Percentiles rank a stretch among this genome's conserved stretches.
phyloP scores from a whole-genome alignment of 2,113 vertebrate species.

The Syngnathoides biaculeatus region DNA sequence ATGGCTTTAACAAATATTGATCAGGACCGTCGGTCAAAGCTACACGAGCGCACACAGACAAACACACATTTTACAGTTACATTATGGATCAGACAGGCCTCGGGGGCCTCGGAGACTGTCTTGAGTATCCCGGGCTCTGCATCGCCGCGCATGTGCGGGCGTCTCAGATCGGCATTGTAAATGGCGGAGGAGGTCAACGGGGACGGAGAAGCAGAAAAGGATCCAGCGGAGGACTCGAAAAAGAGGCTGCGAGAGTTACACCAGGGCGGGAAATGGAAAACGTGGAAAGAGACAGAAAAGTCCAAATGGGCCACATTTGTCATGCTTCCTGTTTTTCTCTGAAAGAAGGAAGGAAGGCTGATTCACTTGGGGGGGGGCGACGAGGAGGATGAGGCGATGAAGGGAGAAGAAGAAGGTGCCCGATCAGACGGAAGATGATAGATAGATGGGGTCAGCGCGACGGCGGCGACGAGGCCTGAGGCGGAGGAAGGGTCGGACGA shows the following conservation, averaged over 20 bases:
- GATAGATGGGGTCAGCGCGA: constrained; percentile 50
- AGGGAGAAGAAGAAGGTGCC: constrained; percentile 9
- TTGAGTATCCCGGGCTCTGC: constrained; percentile 36
- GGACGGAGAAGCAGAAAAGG: background rate
- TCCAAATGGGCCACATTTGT: constrained; percentile 38
- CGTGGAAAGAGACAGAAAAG: constrained; percentile 3
- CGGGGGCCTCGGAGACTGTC: constrained; percentile 27
- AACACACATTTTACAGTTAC: constrained; percentile 28
- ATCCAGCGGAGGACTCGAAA: background rate
- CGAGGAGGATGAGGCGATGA: constrained; percentile 3
- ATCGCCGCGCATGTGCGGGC: constrained; percentile 2
- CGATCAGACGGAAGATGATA: constrained; percentile 52
- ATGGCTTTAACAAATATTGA: constrained; percentile 62
- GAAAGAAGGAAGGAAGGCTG: constrained; percentile 4
- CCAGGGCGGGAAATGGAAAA: background rate
- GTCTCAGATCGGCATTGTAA: constrained; percentile 18
- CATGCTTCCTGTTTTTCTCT: constrained; percentile 30
- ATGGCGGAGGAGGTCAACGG: background rate
- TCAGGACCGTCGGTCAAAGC: constrained; percentile 55
- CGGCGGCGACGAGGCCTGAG: constrained; percentile 8
- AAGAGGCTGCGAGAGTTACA: background rate
- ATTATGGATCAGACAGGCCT: constrained; percentile 60
- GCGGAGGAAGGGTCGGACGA: constrained; percentile 32
- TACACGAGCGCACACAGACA: constrained; percentile 7
- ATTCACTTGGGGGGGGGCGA: constrained; percentile 8